These are phyloP conservation scores for Protomyctophum bolini DNA, from an alignment of 2,113 vertebrate species.

Conservation along the genomic window DNA sequence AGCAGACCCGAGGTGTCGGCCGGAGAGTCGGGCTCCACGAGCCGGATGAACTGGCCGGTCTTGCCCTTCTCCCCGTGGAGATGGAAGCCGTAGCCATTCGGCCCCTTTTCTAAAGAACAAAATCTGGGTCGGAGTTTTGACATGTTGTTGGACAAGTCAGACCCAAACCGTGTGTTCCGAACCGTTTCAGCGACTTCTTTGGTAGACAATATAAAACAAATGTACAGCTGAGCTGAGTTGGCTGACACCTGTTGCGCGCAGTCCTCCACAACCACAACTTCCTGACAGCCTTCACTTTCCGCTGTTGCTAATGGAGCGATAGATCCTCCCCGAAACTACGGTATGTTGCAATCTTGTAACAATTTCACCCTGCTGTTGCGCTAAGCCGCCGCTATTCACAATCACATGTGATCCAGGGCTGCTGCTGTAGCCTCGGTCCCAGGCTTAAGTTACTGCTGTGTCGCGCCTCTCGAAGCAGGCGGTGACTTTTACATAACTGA, in stretches of 20 bases:
- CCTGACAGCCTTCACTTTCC: slow-evolving; percentile 41
- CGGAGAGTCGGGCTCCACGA: slow-evolving; percentile 89
- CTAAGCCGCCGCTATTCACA: too few species aligned
- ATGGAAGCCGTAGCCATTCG: slow-evolving; percentile 89
- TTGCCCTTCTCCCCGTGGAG: slow-evolving; percentile 89
- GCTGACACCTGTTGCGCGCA: slow-evolving; percentile 44
- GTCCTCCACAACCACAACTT: slow-evolving; percentile 26
- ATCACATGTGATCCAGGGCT: too few species aligned
- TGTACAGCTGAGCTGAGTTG: background rate
- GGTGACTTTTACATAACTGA: background rate
- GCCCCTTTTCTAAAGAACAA: slow-evolving; percentile 84
- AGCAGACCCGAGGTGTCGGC: slow-evolving; percentile 84
- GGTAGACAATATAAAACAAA: background rate
- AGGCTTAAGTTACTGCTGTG: too few species aligned
- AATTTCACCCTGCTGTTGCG: too few species aligned
- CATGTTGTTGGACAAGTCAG: slow-evolving; percentile 31
- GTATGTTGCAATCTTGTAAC: slow-evolving; percentile 31
- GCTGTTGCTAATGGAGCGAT: background rate
- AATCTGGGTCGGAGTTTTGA: slow-evolving; percentile 80
- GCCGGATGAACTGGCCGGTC: slow-evolving; percentile 89
- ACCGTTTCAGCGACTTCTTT: background rate
- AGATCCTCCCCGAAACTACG: slow-evolving; percentile 35
- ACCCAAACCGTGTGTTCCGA: background rate
- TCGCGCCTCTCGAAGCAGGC: too few species aligned
- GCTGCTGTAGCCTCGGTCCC: too few species aligned